These are phyloP conservation scores for Xyliphius kryptos DNA, from an alignment of 2,113 vertebrate species.

Conservation along the genomic window DNA sequence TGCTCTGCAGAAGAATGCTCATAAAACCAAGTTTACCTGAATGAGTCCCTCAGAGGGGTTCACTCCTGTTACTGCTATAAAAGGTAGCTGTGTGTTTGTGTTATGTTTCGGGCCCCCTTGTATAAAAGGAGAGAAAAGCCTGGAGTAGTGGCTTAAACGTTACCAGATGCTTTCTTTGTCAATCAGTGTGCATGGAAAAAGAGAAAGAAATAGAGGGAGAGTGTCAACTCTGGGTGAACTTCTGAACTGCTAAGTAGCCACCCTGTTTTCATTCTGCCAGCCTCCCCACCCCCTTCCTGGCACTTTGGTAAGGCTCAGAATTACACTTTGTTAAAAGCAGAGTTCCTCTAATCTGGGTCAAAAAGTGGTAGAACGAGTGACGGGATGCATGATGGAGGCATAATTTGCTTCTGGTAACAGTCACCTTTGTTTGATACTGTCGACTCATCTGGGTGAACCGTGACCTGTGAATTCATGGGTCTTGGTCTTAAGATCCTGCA, in stretches of 20 bases:
- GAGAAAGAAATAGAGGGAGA: conserved; percentile 33
- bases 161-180: conserved; percentile 65
- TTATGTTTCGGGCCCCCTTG: conserved; percentile 59
- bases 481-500: no score
- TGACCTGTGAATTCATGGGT: no score
- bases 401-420: no score
- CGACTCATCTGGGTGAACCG: no score
- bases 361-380: not conserved
- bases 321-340: conserved; percentile 25
- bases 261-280: conserved; percentile 49
- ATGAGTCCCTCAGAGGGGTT: conserved; percentile 60
- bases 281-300: conserved; percentile 32
- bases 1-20: conserved; percentile 67
- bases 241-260: conserved; percentile 45
- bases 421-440: no score
- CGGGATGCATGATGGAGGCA: no score
- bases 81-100: conserved; percentile 64
- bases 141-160: conserved; percentile 65
- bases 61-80: conserved; percentile 63
- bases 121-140: conserved; percentile 58
- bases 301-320: no score
- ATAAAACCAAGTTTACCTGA: conserved; percentile 69
- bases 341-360: not conserved
- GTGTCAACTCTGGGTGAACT: conserved; percentile 56
- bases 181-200: conserved; percentile 43